Conservation (phyloP, 2,888 invertebrate species). For the Petrolisthes manimaculis region DNA sequence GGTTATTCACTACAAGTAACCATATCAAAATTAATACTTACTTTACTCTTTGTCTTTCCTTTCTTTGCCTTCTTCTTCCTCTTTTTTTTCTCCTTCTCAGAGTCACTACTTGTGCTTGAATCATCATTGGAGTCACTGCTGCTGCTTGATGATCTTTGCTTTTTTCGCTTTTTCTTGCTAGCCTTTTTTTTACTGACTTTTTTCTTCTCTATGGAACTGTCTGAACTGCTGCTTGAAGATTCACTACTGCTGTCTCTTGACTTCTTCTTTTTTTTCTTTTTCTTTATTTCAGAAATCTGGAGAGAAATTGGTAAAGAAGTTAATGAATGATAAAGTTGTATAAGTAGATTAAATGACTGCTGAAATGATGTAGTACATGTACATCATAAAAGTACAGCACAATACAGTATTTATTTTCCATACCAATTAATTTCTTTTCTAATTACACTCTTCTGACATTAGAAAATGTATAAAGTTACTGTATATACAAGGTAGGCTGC, state of each 20-base stretch:
- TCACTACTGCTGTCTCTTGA: conserved; percentile 15
- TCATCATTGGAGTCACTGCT: conserved; percentile 33
- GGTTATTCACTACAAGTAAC: background rate
- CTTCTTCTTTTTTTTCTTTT: conserved; percentile 38
- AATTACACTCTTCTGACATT: too few species aligned
- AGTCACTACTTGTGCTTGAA: background rate
- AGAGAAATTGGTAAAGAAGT: background rate
- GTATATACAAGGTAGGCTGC: too few species aligned
- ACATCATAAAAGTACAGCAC: too few species aligned
- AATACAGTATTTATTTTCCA: too few species aligned
- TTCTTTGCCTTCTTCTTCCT: conserved; percentile 42
- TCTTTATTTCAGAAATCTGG: conserved; percentile 43
- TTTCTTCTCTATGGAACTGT: conserved; percentile 17
- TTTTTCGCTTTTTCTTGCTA: conserved; percentile 26
- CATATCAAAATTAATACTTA: background rate
- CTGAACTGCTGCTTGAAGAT: conserved; percentile 1
- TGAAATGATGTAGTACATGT: too few species aligned
- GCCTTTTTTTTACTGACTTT: conserved; percentile 18
- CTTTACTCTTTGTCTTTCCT: background rate
- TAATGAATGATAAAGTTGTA: too few species aligned
- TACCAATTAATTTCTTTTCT: too few species aligned
- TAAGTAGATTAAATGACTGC: too few species aligned
- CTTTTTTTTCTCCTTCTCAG: conserved; percentile 41
- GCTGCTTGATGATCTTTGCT: background rate
- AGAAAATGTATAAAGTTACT: too few species aligned